Evolutionary conservation across 2,888 invertebrate species (phyloP), one percentile per base, ranked within the genome.

Genomic region (Miltochrista miniata): DNA sequence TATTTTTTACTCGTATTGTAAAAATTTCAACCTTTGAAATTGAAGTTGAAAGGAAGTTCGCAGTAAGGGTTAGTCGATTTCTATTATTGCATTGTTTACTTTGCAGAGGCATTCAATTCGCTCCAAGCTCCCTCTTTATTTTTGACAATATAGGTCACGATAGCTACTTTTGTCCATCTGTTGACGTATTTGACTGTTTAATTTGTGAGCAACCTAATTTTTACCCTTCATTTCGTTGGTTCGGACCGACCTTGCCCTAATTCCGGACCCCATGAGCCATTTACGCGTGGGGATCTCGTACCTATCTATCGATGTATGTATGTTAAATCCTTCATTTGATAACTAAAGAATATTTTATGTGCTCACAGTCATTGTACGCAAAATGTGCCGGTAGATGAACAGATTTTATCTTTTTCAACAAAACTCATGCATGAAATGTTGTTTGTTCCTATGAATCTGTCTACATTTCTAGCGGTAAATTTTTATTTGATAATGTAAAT

Each of bases 31-130:
- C 81, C 74, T 71, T 75, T 72, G 76, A 85, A 84, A 84, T 79
- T 71, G 76, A 80, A 76, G 45, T 82, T 70, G 74, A 87, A 89
- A 87, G 84, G 90, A 89, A 87, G 82, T 84, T 77, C 81, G 82
- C 75, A 68, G 79, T 80, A 89, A 88, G 89, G 89, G 90, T 90
- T 87, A 88, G 79, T 69, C 64, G 75, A 79, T 78, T 81, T 81
- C 69, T 78, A 73, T 79, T 69, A 62, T 53, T 55, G 51, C 62
- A 76, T 87, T 89, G 79, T 90, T 72, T 63, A 51, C 57, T 51
- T 52, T 69, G 76, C 85, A 85, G 84, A 89, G 81, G 79, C 72
- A 76, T 83, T 71, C 74, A 59, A 75, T 79, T 83, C 62, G 73
- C 77, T 84, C 83, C 79, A 73, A 87, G 88, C 86, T 85, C 83